Base-by-base conservation (phyloP, 2,888 invertebrate genomes). In the Teleogryllus oceanicus region DNA sequence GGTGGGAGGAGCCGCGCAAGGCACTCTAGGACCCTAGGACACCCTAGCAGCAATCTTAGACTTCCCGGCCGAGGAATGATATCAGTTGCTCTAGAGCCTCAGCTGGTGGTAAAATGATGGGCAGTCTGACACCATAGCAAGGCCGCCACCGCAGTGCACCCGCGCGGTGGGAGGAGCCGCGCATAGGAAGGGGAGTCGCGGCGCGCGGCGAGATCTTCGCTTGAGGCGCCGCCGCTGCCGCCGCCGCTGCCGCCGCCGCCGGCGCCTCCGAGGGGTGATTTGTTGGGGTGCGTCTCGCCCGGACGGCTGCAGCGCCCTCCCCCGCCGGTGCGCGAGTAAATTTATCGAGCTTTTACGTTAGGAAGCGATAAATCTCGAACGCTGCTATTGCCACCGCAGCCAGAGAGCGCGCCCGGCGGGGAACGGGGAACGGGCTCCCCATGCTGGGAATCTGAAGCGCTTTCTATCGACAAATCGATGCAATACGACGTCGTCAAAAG, bases 281-380 rank as follows among this genome's bases (percentile, higher is more conserved):
- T 62, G 62, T 62, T 62, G 62, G 62, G 62, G 62, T 62, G 62
- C 62, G 62, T 62, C 62, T 62, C 62, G 62, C 62, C n/a, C 62
- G 16, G 62, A 62, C 62, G 62, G 62, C 62, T 13, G 13, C 62
- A 13, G 3, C n/a, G 16, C 62, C n/a, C 62, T n/a, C 13, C 13
- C 62, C 62, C 62, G 13, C 62, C 62, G 62, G n/a, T 11, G 62
- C n/a, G 62, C 62, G 16, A 11, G 16, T 62, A 62, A 62, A 62
- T 62, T 62, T 62, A 62, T 62, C 62, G 62, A n/a, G 62, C 62
- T 62, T 62, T 62, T 62, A 62, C 62, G 62, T 62, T 62, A 62
- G 62, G 62, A 62, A 62, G 62, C 62, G 62, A 62, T 62, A 62
- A 62, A 62, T 62, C 62, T 62, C 16, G 16, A n/a, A n/a, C n/a